Percentiles rank a stretch among this genome's conserved stretches.
phyloP scores from a whole-genome alignment of 2,888 invertebrate genomes.

The Dicycla oo region DNA sequence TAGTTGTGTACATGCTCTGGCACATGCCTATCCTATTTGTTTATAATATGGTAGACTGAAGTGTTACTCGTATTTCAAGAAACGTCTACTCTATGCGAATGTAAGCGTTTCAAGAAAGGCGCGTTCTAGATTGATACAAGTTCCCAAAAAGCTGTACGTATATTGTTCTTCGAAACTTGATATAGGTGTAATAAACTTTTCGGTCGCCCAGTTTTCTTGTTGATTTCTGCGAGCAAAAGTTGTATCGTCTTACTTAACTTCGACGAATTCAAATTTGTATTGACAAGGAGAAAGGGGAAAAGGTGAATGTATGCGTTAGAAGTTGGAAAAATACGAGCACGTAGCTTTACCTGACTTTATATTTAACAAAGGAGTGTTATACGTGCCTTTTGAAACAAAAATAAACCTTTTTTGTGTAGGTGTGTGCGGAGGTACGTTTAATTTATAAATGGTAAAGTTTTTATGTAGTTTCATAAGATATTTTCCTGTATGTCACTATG shows the following conservation, averaged over 20 bases:
- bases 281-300: slow-evolving; percentile 57
- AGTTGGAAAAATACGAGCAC: slow-evolving; percentile 43
- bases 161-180: slow-evolving; percentile 72
- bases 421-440: neutral
- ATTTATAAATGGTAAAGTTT: neutral
- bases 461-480: neutral
- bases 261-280: slow-evolving; percentile 61
- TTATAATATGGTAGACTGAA: slow-evolving; percentile 3
- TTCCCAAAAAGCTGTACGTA: slow-evolving; percentile 68
- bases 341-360: slow-evolving; percentile 36
- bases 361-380: slow-evolving; percentile 41
- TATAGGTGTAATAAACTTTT: slow-evolving; percentile 78
- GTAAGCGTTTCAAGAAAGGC: slow-evolving; percentile 46
- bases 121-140: slow-evolving; percentile 71
- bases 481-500: neutral
- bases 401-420: slow-evolving; percentile 14
- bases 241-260: slow-evolving; percentile 62
- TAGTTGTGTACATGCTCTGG: neutral
- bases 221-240: slow-evolving; percentile 70
- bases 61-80: slow-evolving; percentile 32
- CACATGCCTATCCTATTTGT: neutral
- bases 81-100: slow-evolving; percentile 33
- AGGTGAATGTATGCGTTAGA: slow-evolving; percentile 29
- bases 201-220: slow-evolving; percentile 69
- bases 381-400: slow-evolving; percentile 40